A percentile compares a stretch with the other conserved stretches of the same genome.
These are phyloP conservation scores for Sesamia nonagrioides DNA, from an alignment of 1,140 invertebrate genomes.

Conservation along the genomic window DNA sequence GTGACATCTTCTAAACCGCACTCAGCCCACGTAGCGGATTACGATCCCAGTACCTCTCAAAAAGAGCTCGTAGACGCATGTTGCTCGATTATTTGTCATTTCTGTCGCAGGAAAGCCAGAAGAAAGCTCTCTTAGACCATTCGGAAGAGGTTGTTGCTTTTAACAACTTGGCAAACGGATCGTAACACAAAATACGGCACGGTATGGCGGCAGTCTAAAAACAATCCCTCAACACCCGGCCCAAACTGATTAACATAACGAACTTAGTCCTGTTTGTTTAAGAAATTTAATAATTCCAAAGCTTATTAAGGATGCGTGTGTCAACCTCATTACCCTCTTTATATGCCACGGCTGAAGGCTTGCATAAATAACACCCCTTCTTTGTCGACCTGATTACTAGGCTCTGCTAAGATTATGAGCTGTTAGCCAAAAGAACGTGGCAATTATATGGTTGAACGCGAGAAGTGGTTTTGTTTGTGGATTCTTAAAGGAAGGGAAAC, in stretches of 20 bases:
- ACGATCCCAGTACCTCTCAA: no score
- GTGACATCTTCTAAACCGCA: no score
- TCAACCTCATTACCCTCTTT: constrained; percentile 35
- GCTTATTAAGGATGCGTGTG: constrained; percentile 41
- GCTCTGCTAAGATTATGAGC: constrained; percentile 11
- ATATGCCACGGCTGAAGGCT: constrained; percentile 20
- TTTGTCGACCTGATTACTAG: constrained; percentile 34
- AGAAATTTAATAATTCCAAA: constrained; percentile 45
- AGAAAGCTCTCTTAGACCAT: no score
- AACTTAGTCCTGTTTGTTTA: constrained; percentile 35
- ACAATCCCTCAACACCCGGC: not conserved
- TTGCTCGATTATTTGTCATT: no score
- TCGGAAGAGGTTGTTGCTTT: no score
- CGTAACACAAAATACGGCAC: not conserved
- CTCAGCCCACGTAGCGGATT: no score
- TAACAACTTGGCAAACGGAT: not conserved
- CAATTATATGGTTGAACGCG: not conserved
- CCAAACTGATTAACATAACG: constrained; percentile 30
- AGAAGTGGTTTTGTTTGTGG: not conserved
- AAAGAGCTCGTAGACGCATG: no score
- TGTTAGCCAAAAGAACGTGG: not conserved
- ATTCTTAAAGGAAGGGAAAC: not conserved
- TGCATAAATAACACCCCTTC: constrained; percentile 44
- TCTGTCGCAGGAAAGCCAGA: no score
- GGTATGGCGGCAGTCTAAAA: not conserved